phyloP scores from a whole-genome alignment of 2,888 invertebrate genomes.

The Andrena trimmerana region DNA sequence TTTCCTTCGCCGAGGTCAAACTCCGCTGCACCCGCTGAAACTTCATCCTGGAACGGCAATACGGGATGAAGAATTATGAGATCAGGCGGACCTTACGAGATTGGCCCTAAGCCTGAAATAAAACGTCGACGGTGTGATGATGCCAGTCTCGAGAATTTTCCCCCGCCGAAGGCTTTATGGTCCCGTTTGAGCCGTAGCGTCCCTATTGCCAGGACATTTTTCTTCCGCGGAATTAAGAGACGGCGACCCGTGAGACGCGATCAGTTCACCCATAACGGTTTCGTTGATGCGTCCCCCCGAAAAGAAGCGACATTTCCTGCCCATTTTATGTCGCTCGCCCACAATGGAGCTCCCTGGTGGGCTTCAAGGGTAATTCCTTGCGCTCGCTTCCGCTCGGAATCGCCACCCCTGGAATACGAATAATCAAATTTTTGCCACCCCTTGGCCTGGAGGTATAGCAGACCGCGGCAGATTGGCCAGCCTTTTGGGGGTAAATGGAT shows the following conservation, averaged over 20 bases:
- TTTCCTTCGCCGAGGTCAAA: not conserved
- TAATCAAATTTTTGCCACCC: constrained; percentile 36
- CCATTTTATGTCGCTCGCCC: constrained; percentile 9
- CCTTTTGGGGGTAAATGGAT: no score
- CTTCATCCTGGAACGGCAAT: constrained; percentile 19
- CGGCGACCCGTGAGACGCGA: not conserved
- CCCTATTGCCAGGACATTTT: constrained; percentile 25
- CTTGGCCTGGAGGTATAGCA: no score
- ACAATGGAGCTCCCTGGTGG: not conserved
- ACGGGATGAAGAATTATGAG: constrained; percentile 45
- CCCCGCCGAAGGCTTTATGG: constrained; percentile 41
- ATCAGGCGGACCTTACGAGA: constrained; percentile 41
- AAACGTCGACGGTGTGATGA: constrained; percentile 44
- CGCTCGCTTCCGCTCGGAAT: not conserved
- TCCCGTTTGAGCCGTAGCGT: constrained; percentile 24
- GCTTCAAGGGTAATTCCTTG: constrained; percentile 14
- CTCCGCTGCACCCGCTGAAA: constrained; percentile 1
- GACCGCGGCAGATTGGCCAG: no score
- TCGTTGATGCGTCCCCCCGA: not conserved
- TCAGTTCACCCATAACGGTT: not conserved
- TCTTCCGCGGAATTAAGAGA: constrained; percentile 48
- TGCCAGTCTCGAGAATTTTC: constrained; percentile 21
- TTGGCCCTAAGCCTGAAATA: constrained; percentile 64
- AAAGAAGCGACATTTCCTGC: not conserved
- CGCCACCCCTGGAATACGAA: constrained; percentile 21